A percentile compares a stretch with the other conserved stretches of the same genome.
Conservation (phyloP, 2,888 invertebrate species). For the Microctonus aethiopoides region DNA sequence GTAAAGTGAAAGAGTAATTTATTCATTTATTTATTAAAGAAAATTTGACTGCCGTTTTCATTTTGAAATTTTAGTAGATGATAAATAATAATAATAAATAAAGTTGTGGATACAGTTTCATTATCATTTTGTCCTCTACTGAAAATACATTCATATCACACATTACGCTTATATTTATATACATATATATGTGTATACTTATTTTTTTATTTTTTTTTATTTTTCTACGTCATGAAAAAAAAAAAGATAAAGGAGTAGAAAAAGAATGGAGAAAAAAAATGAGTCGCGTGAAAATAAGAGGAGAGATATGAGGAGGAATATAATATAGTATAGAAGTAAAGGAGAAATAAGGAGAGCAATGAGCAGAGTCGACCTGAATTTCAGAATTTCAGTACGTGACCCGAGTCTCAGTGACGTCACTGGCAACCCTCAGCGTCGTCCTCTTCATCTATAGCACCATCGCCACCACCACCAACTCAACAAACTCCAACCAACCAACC, state of each 20-base stretch:
- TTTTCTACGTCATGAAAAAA: too few relatives aligned
- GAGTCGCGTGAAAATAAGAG: not conserved
- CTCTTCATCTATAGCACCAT: constrained; percentile 33
- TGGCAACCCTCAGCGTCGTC: constrained; percentile 37
- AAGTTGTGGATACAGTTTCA: too few relatives aligned
- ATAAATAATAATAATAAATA: too few relatives aligned
- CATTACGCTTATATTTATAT: too few relatives aligned
- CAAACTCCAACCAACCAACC: not conserved
- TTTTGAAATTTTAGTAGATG: too few relatives aligned
- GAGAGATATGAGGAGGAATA: constrained; percentile 21
- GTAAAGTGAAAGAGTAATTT: too few relatives aligned
- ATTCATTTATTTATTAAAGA: too few relatives aligned
- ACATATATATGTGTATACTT: too few relatives aligned
- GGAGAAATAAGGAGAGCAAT: constrained; percentile 19
- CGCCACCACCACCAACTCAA: constrained; percentile 19
- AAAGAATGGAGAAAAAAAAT: not conserved
- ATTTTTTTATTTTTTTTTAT: too few relatives aligned
- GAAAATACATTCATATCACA: too few relatives aligned
- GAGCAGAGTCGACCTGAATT: constrained; percentile 53
- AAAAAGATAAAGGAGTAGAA: not conserved
- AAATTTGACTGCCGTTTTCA: too few relatives aligned
- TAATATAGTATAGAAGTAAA: constrained; percentile 17
- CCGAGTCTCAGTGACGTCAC: constrained; percentile 53
- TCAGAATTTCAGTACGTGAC: constrained; percentile 56
- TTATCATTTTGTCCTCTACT: too few relatives aligned